phyloP scores from a whole-genome alignment of 2,113 vertebrate genomes.

The Catagonus wagneri region DNA sequence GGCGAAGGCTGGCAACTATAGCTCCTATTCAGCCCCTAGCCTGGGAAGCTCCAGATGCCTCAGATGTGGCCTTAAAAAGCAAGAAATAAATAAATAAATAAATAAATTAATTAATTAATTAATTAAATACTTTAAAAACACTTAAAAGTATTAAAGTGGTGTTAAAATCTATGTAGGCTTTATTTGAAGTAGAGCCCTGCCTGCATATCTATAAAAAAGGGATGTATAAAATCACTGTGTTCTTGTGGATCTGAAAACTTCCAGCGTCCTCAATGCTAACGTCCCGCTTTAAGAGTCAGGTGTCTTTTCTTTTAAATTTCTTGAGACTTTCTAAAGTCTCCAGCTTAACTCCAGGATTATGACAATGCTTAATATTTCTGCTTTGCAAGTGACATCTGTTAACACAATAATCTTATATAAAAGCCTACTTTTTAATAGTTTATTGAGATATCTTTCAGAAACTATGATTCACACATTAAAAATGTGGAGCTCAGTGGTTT shows the following conservation, averaged over 20 bases:
- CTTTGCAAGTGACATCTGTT: not conserved
- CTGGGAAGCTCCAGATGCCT: too few species aligned
- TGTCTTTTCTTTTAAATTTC: not conserved
- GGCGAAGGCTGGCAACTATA: too few species aligned
- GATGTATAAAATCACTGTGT: not conserved
- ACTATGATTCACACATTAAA: not conserved
- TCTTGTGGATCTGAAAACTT: not conserved
- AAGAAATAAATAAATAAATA: too few species aligned
- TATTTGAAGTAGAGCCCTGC: not conserved
- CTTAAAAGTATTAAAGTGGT: not conserved
- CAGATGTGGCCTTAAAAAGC: too few species aligned
- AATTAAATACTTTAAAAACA: constrained; percentile 53
- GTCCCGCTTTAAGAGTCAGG: not conserved
- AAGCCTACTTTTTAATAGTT: not conserved
- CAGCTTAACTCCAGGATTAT: not conserved
- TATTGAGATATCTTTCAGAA: not conserved
- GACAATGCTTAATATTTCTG: not conserved
- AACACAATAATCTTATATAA: not conserved
- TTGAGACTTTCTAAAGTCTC: not conserved
- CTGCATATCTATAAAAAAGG: not conserved
- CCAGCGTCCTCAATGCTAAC: not conserved
- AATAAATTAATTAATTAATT: too few species aligned
- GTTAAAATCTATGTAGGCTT: constrained; percentile 65
- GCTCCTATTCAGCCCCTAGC: too few species aligned
- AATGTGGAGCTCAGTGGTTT: not conserved